Percentiles rank a stretch among this genome's conserved stretches.
These are phyloP conservation scores for Orthonychiurus folsomi DNA, from an alignment of 2,888 invertebrate species.

Conservation along the genomic window DNA sequence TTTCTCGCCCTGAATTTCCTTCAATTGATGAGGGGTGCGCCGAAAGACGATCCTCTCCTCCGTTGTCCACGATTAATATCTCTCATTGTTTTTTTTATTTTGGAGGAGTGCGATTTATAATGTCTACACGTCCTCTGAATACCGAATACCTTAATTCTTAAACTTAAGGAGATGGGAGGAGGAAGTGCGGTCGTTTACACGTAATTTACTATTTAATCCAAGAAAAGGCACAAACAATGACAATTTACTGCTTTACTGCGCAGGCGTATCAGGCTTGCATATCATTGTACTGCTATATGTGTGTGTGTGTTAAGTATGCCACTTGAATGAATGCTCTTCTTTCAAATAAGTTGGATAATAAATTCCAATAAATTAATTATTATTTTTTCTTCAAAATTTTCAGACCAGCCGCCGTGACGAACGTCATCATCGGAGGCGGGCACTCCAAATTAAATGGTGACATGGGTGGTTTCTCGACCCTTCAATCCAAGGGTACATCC, in stretches of 20 bases:
- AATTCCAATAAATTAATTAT: no score
- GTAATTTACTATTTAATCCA: not conserved
- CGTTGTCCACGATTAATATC: not conserved
- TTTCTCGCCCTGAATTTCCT: slow-evolving; percentile 2
- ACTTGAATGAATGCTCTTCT: no score
- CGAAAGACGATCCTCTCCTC: not conserved
- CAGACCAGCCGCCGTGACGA: slow-evolving; percentile 12
- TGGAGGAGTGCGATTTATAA: no score
- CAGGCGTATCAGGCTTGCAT: no score
- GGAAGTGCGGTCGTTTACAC: not conserved
- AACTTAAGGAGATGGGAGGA: not conserved
- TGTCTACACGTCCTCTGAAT: no score
- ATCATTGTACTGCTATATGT: no score
- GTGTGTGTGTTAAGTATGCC: no score
- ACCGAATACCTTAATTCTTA: no score
- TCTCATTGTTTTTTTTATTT: not conserved
- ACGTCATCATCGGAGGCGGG: slow-evolving; percentile 9
- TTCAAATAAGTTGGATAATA: no score
- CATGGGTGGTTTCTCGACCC: slow-evolving; percentile 18
- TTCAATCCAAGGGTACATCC: slow-evolving; percentile 17
- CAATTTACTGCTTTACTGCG: not conserved
- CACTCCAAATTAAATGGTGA: slow-evolving; percentile 32
- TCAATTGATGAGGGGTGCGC: not conserved
- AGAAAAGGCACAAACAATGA: not conserved
- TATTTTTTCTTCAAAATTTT: not conserved